phyloP scores from a whole-genome alignment of 2,888 invertebrate species.

The Phrixothrix hirtus region DNA sequence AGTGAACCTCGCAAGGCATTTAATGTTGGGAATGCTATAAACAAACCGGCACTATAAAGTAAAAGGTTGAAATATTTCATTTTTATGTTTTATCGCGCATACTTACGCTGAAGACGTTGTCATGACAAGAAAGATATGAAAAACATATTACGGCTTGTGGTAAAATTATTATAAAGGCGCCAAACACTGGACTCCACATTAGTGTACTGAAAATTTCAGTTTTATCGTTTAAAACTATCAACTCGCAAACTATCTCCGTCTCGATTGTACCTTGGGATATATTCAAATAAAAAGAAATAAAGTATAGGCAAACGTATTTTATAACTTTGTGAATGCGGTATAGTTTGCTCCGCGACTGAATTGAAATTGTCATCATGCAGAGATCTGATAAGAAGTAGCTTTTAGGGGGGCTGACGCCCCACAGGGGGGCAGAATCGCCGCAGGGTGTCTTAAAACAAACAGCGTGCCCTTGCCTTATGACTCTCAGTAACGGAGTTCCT shows the following conservation, averaged over 20 bases:
- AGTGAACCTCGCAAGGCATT: slow-evolving; percentile 20
- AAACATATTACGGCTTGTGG: slow-evolving; percentile 49
- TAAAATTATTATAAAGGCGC: slow-evolving; percentile 52
- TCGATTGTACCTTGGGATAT: no score
- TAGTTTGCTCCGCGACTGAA: slow-evolving; percentile 45
- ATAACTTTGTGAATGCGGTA: slow-evolving; percentile 30
- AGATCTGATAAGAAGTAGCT: slow-evolving; percentile 57
- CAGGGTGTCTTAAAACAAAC: slow-evolving; percentile 56
- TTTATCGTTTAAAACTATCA: slow-evolving; percentile 13
- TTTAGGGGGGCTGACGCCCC: slow-evolving; percentile 48
- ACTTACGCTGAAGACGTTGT: slow-evolving; percentile 45
- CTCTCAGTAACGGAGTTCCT: slow-evolving; percentile 52
- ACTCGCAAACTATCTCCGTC: slow-evolving; percentile 13
- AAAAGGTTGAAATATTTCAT: slow-evolving; percentile 46
- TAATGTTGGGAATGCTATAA: slow-evolving; percentile 29
- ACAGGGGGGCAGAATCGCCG: slow-evolving; percentile 45
- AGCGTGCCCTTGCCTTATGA: slow-evolving; percentile 52
- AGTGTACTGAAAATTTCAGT: slow-evolving; percentile 43
- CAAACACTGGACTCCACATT: slow-evolving; percentile 49
- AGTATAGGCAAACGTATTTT: no score
- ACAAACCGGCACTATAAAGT: slow-evolving; percentile 31
- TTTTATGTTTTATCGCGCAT: slow-evolving; percentile 50
- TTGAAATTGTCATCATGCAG: slow-evolving; percentile 57
- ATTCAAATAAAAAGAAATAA: slow-evolving; percentile 4
- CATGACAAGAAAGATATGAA: slow-evolving; percentile 47